phyloP scores from a whole-genome alignment of 2,888 invertebrate species.

The Perizoma affinitatum region DNA sequence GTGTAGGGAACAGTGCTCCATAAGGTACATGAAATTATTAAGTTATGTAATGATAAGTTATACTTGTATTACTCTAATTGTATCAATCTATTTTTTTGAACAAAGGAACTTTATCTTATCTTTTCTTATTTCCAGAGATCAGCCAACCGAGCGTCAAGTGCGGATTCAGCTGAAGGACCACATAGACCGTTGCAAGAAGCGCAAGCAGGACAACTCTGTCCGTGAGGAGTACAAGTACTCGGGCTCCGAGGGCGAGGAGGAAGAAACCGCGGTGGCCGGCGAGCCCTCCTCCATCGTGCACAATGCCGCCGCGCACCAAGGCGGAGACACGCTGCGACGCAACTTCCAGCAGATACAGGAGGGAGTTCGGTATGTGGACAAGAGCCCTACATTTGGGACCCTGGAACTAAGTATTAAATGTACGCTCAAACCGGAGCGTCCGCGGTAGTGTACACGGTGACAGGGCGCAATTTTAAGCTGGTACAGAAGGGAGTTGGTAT shows the following conservation, averaged over 20 bases:
- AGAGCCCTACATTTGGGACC: background rate
- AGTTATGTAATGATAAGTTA: too few species aligned
- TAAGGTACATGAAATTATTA: too few species aligned
- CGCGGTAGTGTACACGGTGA: too few species aligned
- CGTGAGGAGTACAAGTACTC: constrained; percentile 93
- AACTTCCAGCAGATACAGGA: constrained; percentile 99
- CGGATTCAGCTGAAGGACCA: constrained; percentile 99
- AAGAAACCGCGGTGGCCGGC: constrained; percentile 94
- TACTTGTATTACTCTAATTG: too few species aligned
- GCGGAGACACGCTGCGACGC: constrained; percentile 97
- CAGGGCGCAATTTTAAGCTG: too few species aligned
- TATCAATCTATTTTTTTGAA: too few species aligned
- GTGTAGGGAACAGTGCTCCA: too few species aligned
- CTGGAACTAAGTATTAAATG: too few species aligned
- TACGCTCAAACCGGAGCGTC: too few species aligned
- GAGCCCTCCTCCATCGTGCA: constrained; percentile 98
- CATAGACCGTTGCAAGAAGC: constrained; percentile 97
- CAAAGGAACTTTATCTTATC: too few species aligned
- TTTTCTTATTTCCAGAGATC: constrained; percentile 92
- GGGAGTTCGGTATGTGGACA: constrained; percentile 71
- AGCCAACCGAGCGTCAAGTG: constrained; percentile 99
- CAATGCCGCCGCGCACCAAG: constrained; percentile 87
- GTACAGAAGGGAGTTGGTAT: too few species aligned
- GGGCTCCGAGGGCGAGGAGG: constrained; percentile 98
- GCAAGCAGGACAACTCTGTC: constrained; percentile 93